Percentiles rank a stretch among this genome's conserved stretches.
These are phyloP conservation scores for Lampropteryx suffumata DNA, from an alignment of 2,888 invertebrate species.

Conservation along the genomic window DNA sequence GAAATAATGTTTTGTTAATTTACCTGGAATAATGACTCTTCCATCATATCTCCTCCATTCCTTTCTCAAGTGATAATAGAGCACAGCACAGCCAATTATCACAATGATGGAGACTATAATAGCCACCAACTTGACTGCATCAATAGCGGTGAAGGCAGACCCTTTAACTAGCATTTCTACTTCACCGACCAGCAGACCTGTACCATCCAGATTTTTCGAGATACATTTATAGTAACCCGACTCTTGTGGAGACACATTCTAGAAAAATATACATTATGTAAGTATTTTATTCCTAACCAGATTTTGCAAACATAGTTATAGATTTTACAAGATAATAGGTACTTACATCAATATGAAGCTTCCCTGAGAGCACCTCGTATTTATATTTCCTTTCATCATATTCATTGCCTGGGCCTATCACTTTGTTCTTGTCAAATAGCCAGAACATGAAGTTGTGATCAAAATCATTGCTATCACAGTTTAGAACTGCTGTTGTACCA, in stretches of 20 bases:
- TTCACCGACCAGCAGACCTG: conserved; percentile 78
- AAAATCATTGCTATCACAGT: conserved; percentile 85
- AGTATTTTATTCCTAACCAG: no score
- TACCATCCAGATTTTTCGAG: conserved; percentile 81
- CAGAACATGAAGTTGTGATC: conserved; percentile 87
- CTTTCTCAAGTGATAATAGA: conserved; percentile 68
- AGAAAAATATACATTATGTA: conserved; percentile 31
- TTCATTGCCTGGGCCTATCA: conserved; percentile 85
- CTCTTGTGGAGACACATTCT: conserved; percentile 84
- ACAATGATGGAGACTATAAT: conserved; percentile 73
- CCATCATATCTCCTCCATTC: conserved; percentile 74
- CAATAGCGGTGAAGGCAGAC: conserved; percentile 61
- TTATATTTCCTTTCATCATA: conserved; percentile 85
- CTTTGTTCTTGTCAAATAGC: conserved; percentile 81
- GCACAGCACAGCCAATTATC: conserved; percentile 66
- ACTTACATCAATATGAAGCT: conserved; percentile 85
- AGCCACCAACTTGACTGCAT: conserved; percentile 73
- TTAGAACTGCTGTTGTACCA: conserved; percentile 83
- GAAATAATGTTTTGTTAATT: not conserved
- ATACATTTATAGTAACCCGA: conserved; percentile 86
- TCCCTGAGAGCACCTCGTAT: conserved; percentile 87
- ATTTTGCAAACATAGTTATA: no score
- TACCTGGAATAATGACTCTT: conserved; percentile 64
- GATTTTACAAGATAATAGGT: not conserved
- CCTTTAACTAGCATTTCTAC: conserved; percentile 84